Conservation (phyloP, 2,797 vertebrate species). For the Mareca penelope region DNA sequence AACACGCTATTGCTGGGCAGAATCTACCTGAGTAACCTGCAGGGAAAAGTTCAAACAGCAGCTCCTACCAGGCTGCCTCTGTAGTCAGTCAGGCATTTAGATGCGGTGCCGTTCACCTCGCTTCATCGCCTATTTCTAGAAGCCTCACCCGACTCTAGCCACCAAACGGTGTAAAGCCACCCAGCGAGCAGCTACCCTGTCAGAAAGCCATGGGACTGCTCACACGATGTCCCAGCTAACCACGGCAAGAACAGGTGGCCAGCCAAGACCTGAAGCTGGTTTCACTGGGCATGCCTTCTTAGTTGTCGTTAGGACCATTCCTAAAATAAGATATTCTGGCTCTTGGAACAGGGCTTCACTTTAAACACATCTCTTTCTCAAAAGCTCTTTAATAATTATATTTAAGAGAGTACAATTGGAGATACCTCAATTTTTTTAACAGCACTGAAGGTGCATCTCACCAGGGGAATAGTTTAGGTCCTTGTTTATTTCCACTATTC, state of each 20-base stretch:
- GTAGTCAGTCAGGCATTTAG: not conserved
- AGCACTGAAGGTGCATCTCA: not conserved
- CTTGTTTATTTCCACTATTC: not conserved
- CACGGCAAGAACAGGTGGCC: not conserved
- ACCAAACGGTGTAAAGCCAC: accelerated
- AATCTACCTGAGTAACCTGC: not conserved
- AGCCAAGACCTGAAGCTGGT: not conserved
- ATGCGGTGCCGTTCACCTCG: not conserved
- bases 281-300: not conserved
- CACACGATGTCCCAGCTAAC: accelerated
- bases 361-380: not conserved
- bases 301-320: not conserved
- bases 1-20: constrained; percentile 38
- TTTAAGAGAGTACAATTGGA: not conserved
- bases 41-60: constrained; percentile 15
- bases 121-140: not conserved
- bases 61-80: not conserved
- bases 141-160: not conserved
- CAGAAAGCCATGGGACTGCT: not conserved
- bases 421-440: not conserved
- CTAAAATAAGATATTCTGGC: not conserved
- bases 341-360: not conserved
- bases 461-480: not conserved
- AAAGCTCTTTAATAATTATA: not conserved
- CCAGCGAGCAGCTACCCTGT: not conserved